Percentiles rank a stretch among this genome's conserved stretches.
Evolutionary conservation across 2,113 vertebrate species (phyloP).

Genomic region (Pseudorhombus dupliciocellatus): DNA sequence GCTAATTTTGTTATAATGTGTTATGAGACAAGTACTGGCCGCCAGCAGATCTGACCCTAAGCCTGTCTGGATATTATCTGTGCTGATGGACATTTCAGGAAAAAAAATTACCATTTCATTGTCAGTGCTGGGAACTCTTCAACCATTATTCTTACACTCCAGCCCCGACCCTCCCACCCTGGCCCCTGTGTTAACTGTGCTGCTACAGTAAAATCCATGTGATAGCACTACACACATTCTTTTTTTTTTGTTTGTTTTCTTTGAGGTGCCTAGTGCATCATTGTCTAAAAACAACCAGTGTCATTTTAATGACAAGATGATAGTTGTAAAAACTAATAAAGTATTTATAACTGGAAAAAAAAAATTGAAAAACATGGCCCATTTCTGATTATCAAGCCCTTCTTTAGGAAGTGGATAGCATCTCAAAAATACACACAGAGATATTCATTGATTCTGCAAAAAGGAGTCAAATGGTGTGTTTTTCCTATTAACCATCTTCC

Average conservation of each 20-base stretch:
- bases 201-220: no score
- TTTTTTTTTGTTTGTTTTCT: no score
- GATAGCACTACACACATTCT: no score
- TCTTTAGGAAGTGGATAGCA: slow-evolving; percentile 35
- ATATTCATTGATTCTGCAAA: slow-evolving; percentile 5
- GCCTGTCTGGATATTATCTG: background rate
- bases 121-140: background rate
- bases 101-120: background rate
- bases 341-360: no score
- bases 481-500: background rate
- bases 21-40: slow-evolving; percentile 28
- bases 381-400: background rate
- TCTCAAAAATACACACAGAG: slow-evolving; percentile 22
- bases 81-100: background rate
- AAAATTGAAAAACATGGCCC: background rate
- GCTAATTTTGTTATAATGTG: slow-evolving; percentile 35
- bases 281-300: no score
- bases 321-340: no score
- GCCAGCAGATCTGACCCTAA: slow-evolving; percentile 29
- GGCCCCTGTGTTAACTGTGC: no score
- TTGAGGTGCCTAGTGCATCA: no score
- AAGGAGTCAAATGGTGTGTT: background rate
- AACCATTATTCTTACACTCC: background rate
- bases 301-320: no score
- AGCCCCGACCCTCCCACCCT: background rate